Percentiles rank a stretch among this genome's conserved stretches.
These are phyloP conservation scores for Haplochromis burtoni DNA, from an alignment of 2,113 vertebrate species.

Conservation along the genomic window DNA sequence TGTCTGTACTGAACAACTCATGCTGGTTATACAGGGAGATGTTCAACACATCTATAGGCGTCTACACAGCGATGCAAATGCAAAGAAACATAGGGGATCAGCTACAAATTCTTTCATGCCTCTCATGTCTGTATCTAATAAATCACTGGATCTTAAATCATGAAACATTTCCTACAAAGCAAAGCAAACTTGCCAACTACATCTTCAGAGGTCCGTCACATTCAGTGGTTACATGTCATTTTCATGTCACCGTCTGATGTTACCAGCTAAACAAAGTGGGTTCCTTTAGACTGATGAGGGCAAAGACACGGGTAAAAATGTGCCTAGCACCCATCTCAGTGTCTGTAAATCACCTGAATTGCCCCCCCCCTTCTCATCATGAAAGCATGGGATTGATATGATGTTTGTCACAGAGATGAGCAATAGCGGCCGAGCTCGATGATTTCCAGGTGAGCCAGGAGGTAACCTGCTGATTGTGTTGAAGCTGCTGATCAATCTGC, in stretches of 20 bases:
- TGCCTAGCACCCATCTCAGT: background rate
- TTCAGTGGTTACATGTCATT: background rate
- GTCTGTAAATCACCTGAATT: background rate
- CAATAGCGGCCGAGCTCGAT: background rate
- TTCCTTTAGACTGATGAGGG: background rate
- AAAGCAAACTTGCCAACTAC: background rate
- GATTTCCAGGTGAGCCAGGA: conserved; percentile 4
- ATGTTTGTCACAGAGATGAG: conserved; percentile 18
- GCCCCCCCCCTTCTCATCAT: background rate
- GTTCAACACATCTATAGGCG: conserved; percentile 7
- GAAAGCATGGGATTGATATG: conserved; percentile 7
- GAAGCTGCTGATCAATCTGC: conserved; percentile 32
- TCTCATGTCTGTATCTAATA: background rate
- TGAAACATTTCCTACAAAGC: background rate
- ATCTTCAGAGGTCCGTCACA: background rate
- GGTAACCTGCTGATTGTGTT: conserved; percentile 37
- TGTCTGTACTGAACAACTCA: conserved; percentile 9
- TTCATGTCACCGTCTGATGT: background rate
- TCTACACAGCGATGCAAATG: background rate
- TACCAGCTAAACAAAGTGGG: background rate
- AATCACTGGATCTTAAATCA: background rate
- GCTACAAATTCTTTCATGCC: background rate
- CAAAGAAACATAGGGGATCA: background rate
- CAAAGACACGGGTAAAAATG: background rate
- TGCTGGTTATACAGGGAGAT: conserved; percentile 57